phyloP scores from a whole-genome alignment of 2,888 invertebrate genomes.

The Plagiodera versicolora region DNA sequence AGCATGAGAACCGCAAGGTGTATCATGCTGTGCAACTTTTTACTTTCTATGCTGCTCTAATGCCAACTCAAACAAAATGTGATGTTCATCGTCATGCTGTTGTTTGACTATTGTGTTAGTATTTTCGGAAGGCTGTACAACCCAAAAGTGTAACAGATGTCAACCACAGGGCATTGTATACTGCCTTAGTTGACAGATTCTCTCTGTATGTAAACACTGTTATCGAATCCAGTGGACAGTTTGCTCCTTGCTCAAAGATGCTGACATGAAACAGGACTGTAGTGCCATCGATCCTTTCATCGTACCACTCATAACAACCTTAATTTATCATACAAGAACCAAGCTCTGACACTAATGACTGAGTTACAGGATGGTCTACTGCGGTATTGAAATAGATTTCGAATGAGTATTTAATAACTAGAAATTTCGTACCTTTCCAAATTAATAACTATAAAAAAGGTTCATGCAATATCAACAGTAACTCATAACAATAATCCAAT shows the following conservation, averaged over 20 bases:
- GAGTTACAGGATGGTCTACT: too few relatives aligned
- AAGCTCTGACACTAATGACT: too few relatives aligned
- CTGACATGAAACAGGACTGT: too few relatives aligned
- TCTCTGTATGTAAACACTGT: constrained; percentile 2
- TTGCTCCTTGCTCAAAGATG: neutral
- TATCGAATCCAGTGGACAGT: neutral
- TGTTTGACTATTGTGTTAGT: constrained; percentile 22
- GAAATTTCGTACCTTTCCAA: too few relatives aligned
- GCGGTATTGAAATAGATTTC: neutral
- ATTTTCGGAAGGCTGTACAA: constrained; percentile 23
- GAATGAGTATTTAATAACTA: too few relatives aligned
- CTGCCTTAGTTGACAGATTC: constrained; percentile 14
- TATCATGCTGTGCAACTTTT: constrained; percentile 29
- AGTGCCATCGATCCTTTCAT: too few relatives aligned
- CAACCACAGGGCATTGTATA: constrained; percentile 1
- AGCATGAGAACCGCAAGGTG: constrained; percentile 47
- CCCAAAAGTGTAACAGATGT: constrained; percentile 26
- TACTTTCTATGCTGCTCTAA: constrained; percentile 23
- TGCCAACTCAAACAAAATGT: constrained; percentile 23
- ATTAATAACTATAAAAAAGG: too few relatives aligned
- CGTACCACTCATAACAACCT: too few relatives aligned
- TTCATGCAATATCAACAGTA: too few relatives aligned
- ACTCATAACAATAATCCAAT: too few relatives aligned
- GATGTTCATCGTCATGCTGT: constrained; percentile 22
- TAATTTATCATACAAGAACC: too few relatives aligned